phyloP scores from a whole-genome alignment of 1,140 invertebrate species.

The Caenorhabditis remanei region DNA sequence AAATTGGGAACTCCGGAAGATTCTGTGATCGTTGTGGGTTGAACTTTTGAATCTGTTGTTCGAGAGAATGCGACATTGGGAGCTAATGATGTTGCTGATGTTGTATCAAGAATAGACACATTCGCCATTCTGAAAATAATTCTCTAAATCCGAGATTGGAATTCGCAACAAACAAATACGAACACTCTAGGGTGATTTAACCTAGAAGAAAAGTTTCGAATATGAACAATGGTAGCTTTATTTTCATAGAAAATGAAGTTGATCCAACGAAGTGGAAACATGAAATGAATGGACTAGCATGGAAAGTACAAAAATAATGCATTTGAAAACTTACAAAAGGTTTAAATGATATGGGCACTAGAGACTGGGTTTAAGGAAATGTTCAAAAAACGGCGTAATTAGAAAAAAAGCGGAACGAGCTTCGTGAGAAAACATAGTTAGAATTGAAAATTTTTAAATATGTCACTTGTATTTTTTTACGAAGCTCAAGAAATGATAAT shows the following conservation, averaged over 20 bases:
- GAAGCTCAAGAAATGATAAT: background rate
- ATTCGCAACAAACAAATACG: background rate
- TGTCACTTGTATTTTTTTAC: background rate
- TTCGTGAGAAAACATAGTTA: background rate
- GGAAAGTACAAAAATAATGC: background rate
- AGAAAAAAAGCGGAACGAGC: background rate
- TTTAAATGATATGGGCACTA: conserved; percentile 11
- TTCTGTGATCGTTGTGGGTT: background rate
- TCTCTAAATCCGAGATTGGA: background rate
- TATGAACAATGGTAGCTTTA: background rate
- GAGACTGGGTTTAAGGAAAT: background rate
- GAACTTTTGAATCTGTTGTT: background rate
- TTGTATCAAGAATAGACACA: background rate
- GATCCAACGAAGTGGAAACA: background rate
- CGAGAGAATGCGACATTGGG: background rate
- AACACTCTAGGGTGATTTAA: background rate
- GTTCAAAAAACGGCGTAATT: background rate
- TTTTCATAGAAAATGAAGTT: conserved; percentile 8
- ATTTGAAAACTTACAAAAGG: background rate
- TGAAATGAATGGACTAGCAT: background rate
- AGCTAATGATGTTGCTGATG: background rate
- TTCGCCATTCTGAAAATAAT: background rate
- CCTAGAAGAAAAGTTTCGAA: background rate
- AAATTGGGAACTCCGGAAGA: background rate
- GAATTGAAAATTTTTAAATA: background rate